Conservation (phyloP, 1,140 invertebrate genomes). For the Leptinotarsa lineolata region DNA sequence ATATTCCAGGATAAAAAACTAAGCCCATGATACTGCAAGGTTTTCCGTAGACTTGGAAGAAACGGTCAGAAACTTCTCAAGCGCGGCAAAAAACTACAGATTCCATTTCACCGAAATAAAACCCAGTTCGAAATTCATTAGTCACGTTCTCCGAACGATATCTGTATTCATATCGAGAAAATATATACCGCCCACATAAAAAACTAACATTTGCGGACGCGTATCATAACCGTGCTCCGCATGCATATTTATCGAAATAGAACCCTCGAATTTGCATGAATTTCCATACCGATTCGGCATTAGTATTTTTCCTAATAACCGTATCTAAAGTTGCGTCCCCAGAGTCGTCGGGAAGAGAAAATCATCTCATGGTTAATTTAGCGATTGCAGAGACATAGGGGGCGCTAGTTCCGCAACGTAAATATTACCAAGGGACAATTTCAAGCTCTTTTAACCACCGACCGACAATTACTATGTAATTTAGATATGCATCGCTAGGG, state of each 20-base stretch:
- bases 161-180: background rate
- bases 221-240: background rate
- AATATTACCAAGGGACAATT: constrained; percentile 54
- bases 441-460: constrained; percentile 56
- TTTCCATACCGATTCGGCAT: constrained; percentile 35
- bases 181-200: constrained; percentile 2
- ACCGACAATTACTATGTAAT: constrained; percentile 54
- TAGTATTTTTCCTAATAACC: constrained; percentile 36
- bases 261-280: constrained; percentile 31
- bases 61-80: too few species aligned
- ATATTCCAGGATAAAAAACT: too few species aligned
- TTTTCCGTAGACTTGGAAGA: too few species aligned
- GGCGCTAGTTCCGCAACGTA: constrained; percentile 44
- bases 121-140: too few species aligned
- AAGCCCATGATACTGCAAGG: too few species aligned
- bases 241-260: constrained; percentile 9
- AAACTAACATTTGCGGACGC: constrained; percentile 13
- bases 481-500: constrained; percentile 52
- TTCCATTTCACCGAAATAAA: too few species aligned
- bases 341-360: constrained; percentile 28
- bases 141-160: too few species aligned
- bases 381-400: constrained; percentile 44
- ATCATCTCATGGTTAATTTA: constrained; percentile 55
- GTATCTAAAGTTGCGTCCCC: constrained; percentile 37
- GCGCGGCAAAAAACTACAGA: too few species aligned